phyloP scores from a whole-genome alignment of 2,888 invertebrate species.

The Microplitis manilae region DNA sequence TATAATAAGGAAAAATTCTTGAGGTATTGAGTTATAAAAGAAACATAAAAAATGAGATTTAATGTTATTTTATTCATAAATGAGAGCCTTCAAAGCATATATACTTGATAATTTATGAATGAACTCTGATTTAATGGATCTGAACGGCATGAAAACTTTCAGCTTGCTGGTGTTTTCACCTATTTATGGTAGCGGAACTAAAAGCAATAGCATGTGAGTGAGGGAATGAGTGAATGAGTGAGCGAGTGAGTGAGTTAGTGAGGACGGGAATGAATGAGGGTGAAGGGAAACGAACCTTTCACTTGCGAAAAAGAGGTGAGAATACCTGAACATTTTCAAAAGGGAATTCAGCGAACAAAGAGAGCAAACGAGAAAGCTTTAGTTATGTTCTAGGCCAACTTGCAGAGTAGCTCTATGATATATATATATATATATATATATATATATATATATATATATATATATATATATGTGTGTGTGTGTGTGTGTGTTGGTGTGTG shows the following conservation, averaged over 20 bases:
- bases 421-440: neutral
- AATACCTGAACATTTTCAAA: neutral
- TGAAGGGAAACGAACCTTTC: constrained; percentile 31
- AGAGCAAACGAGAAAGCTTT: constrained; percentile 1
- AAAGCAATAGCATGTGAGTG: constrained; percentile 39
- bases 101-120: constrained; percentile 65
- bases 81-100: constrained; percentile 15
- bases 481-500: neutral
- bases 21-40: neutral
- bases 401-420: neutral
- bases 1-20: neutral
- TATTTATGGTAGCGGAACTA: constrained; percentile 42
- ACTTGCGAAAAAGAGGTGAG: neutral
- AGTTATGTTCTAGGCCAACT: neutral
- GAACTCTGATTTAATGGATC: constrained; percentile 58
- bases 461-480: neutral
- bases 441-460: neutral
- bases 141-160: constrained; percentile 43
- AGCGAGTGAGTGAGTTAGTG: neutral
- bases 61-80: neutral
- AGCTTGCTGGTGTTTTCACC: constrained; percentile 47
- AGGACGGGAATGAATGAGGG: constrained; percentile 24
- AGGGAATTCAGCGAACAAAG: neutral
- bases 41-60: neutral
- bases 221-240: constrained; percentile 36